These are phyloP conservation scores for Drosophila subsilvestris DNA, from an alignment of 2,888 invertebrate species.

Conservation along the genomic window DNA sequence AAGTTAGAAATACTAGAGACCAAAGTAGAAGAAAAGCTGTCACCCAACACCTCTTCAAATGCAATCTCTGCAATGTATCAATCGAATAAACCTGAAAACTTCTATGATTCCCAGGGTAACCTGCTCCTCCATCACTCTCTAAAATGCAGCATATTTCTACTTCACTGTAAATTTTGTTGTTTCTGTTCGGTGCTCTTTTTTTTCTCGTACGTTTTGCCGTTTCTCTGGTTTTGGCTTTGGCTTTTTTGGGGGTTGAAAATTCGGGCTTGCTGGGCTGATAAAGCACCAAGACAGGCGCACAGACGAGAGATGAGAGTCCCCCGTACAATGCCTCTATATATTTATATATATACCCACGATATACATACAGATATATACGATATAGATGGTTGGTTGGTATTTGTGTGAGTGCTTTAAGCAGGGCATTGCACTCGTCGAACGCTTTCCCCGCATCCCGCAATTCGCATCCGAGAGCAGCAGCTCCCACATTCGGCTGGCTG, in stretches of 20 bases:
- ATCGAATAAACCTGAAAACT: too few species aligned
- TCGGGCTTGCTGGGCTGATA: slow-evolving; percentile 56
- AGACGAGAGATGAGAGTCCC: slow-evolving; percentile 55
- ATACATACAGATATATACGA: not conserved
- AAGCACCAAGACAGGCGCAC: slow-evolving; percentile 73
- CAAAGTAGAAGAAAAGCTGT: too few species aligned
- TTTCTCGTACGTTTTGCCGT: slow-evolving; percentile 1
- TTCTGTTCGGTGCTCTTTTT: slow-evolving; percentile 42
- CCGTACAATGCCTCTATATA: not conserved
- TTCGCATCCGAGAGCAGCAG: slow-evolving; percentile 45
- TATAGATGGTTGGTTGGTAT: slow-evolving; percentile 1
- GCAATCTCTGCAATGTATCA: too few species aligned
- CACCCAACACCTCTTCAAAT: too few species aligned
- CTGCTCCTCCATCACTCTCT: not conserved
- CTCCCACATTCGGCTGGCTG: slow-evolving; percentile 53
- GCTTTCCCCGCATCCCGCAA: slow-evolving; percentile 34
- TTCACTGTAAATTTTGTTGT: slow-evolving; percentile 26
- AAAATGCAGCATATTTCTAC: slow-evolving; percentile 2
- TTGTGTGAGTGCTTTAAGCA: slow-evolving; percentile 64
- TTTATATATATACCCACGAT: not conserved
- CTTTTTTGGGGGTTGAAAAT: slow-evolving; percentile 74
- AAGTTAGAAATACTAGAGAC: too few species aligned
- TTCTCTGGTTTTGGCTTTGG: slow-evolving; percentile 11
- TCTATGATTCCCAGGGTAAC: not conserved
- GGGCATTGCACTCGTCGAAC: slow-evolving; percentile 74